phyloP scores from a whole-genome alignment of 2,888 invertebrate genomes.

The Metopia argyrocephala region DNA sequence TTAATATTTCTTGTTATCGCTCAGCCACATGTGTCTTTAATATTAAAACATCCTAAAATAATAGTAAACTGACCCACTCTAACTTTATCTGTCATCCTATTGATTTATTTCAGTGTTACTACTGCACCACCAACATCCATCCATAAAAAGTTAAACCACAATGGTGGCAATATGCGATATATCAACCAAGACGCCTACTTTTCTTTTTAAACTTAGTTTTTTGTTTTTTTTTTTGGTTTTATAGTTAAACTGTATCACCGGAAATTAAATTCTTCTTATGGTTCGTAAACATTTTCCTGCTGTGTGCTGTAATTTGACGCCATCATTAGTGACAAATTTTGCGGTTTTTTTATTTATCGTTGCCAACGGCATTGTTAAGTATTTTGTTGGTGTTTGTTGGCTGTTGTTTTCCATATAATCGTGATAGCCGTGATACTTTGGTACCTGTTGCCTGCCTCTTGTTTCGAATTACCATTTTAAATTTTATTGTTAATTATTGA shows the following conservation, averaged over 20 bases:
- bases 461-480: constrained; percentile 8
- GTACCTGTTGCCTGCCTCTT: too few relatives aligned
- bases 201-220: too few relatives aligned
- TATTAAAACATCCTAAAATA: constrained; percentile 7
- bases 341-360: background rate
- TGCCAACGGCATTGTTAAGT: background rate
- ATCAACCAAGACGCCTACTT: background rate
- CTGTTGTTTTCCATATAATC: background rate
- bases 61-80: constrained; percentile 50
- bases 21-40: background rate
- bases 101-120: too few relatives aligned
- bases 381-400: background rate
- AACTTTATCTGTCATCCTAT: background rate
- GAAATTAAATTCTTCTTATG: constrained; percentile 26
- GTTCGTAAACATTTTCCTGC: background rate
- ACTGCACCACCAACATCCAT: too few relatives aligned
- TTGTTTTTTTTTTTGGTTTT: too few relatives aligned
- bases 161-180: too few relatives aligned
- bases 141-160: background rate
- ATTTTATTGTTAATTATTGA: background rate
- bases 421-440: too few relatives aligned
- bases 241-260: constrained; percentile 27
- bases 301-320: background rate
- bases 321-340: constrained; percentile 7
- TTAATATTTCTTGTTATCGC: too few relatives aligned